Evolutionary conservation across 2,888 invertebrate species (phyloP).

Genomic region (Bombylius major): DNA sequence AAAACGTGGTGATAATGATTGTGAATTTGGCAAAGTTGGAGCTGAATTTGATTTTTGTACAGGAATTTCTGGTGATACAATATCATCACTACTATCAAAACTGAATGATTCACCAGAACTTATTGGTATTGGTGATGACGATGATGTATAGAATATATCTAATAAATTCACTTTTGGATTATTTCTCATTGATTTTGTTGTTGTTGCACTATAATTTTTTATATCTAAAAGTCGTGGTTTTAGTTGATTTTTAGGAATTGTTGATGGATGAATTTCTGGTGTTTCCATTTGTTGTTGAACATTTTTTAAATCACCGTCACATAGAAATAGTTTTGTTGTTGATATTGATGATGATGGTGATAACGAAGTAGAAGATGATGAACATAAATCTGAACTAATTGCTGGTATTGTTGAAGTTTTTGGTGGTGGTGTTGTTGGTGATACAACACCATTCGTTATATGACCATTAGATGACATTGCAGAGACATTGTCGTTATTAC

Average conservation of each 20-base stretch:
- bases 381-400: no score
- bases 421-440: not conserved
- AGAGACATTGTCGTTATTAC: not conserved
- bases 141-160: slow-evolving; percentile 27
- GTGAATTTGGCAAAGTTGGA: slow-evolving; percentile 33
- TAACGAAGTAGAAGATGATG: no score
- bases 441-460: not conserved
- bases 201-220: not conserved
- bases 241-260: slow-evolving; percentile 1
- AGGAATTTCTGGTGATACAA: slow-evolving; percentile 18
- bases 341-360: not conserved
- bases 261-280: slow-evolving; percentile 12
- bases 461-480: not conserved
- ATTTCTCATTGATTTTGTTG: slow-evolving; percentile 13
- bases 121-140: slow-evolving; percentile 18
- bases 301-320: not conserved
- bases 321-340: not conserved
- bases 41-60: slow-evolving; percentile 36
- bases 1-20: slow-evolving; percentile 34
- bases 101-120: not conserved
- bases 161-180: slow-evolving; percentile 34
- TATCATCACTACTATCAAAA: slow-evolving; percentile 7
- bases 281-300: slow-evolving; percentile 17
- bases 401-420: not conserved
- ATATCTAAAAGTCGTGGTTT: slow-evolving; percentile 2